Evolutionary conservation across 2,888 invertebrate genomes (phyloP), one percentile per base, ranked within the genome.

Genomic region (Eilema griseolum): DNA sequence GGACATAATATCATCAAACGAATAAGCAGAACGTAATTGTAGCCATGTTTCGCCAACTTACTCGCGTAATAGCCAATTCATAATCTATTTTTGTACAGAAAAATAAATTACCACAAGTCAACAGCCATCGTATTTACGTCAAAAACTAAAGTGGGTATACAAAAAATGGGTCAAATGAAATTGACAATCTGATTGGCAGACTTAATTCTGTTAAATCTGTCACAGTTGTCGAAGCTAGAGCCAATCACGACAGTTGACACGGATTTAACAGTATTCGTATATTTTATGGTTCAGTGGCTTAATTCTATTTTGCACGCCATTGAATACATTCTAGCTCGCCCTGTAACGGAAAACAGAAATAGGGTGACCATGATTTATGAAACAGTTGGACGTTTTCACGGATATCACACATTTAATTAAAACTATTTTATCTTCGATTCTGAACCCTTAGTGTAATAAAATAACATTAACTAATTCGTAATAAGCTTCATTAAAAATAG

Each of bases 221-320:
- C 33, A 33, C 66, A 75, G 63, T 66, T 67, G 59, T 60, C 69
- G 41, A 70, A 75, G 70, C 67, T 69, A 73, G 72, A 73, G 74
- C 68, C 77, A 79, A 80, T 80, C 83, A 70, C 59, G 33, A 67
- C 63, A 79, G 37, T 63, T 79, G 77, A 79, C 81, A 79, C 74
- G 86, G 87, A 85, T 86, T 87, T 88, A 89, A 91, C 90, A 90
- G 90, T 90, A 89, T 90, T 91, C 87, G 82, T 88, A 90, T 90
- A 90, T 90, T 91, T 88, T 86, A 92, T 87, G 91, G 85, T 89
- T 87, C 89, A 89, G 86, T 90, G 85, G 86, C 82, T 86, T 92
- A 93, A 93, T 92, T 89, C 86, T 80, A 90, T 93, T 93, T 93
- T 93, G 92, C 92, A 90, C 91, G 82, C 90, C 87, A 90, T 88